Evolutionary conservation across 1,140 invertebrate species (phyloP).

Genomic region (Leguminivora glycinivorella): DNA sequence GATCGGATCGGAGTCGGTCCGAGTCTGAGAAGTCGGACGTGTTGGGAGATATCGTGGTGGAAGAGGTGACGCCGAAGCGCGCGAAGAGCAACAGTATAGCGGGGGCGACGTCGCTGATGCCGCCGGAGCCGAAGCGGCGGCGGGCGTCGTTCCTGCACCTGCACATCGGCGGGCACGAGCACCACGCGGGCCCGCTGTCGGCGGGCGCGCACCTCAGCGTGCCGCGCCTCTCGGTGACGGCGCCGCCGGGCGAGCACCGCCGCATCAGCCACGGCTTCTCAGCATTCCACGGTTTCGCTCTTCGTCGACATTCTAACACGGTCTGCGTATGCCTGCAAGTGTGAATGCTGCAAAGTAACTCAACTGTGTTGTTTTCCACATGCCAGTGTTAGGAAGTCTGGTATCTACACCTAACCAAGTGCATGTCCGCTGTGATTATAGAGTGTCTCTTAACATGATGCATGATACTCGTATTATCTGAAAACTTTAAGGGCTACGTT

Average conservation of each 20-base stretch:
- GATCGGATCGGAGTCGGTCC: constrained; percentile 54
- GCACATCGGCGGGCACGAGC: constrained; percentile 49
- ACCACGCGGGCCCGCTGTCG: constrained; percentile 57
- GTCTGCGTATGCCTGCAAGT: constrained; percentile 61
- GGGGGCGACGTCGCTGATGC: constrained; percentile 54
- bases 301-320: constrained; percentile 78
- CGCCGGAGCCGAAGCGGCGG: constrained; percentile 53
- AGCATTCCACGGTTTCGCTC: constrained; percentile 72
- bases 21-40: constrained; percentile 48
- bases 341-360: constrained; percentile 33
- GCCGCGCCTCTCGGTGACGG: constrained; percentile 74
- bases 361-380: constrained; percentile 31
- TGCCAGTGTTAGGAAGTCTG: constrained; percentile 25
- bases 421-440: constrained; percentile 17
- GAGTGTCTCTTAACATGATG: constrained; percentile 10
- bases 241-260: constrained; percentile 71
- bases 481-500: neutral
- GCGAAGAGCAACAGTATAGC: constrained; percentile 76
- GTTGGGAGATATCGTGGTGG: constrained; percentile 27
- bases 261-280: constrained; percentile 75
- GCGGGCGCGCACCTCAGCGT: constrained; percentile 71
- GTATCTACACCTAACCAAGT: constrained; percentile 29
- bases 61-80: constrained; percentile 46
- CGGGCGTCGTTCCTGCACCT: constrained; percentile 72
- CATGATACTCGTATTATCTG: constrained; percentile 1